Base-by-base conservation (phyloP, 2,797 vertebrate species). In the Scolopax bukidnonensis region DNA sequence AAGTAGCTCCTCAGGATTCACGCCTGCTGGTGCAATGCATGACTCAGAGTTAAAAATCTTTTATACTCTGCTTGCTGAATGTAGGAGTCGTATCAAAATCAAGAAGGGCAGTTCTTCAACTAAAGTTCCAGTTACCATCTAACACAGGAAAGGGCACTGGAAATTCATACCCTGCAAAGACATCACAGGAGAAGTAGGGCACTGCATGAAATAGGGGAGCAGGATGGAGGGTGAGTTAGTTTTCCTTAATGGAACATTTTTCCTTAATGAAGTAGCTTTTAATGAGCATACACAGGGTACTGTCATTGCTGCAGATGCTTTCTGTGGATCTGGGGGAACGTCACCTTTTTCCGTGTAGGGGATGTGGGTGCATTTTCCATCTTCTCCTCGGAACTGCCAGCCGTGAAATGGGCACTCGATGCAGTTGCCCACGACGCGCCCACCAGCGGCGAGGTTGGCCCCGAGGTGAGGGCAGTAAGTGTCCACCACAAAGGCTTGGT, bases 381-480 rank as follows among this genome's bases (percentile, higher is more conserved):
- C 98, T 5, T 96, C 89, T 13, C 98, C 99, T 10, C 50, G 94
- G 84, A 99, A 98, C 95, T 96, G 98, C 98, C 99, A 99, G 61
- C 99, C 98, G 1, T 99, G 99, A 92, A 98, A 99, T 0, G 98
- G 99, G 71, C 99, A 99, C 74, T 99, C 98, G 1, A 98, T 97
- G 89, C 99, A 99, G 64, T 79, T 95, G n/a, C 98, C 98, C 45
- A 98, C 90, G 57, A 99, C 98, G 3, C 88, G 96, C 30, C 99
- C 98, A 1, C 98, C 98, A 5, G 98, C 97, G 0, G 98, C 97
- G 47, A 99, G 93, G 96, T 98, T 98, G 63, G 99, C 98, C 2
- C 99, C 98, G 16, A 99, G 97, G 85, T 98, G 98, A 13, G 98
- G 98, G 85, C 98, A 99, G 94, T 99, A 98, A 32, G 98, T 97